phyloP scores from a whole-genome alignment of 2,113 vertebrate genomes.

The Smithornis capensis region DNA sequence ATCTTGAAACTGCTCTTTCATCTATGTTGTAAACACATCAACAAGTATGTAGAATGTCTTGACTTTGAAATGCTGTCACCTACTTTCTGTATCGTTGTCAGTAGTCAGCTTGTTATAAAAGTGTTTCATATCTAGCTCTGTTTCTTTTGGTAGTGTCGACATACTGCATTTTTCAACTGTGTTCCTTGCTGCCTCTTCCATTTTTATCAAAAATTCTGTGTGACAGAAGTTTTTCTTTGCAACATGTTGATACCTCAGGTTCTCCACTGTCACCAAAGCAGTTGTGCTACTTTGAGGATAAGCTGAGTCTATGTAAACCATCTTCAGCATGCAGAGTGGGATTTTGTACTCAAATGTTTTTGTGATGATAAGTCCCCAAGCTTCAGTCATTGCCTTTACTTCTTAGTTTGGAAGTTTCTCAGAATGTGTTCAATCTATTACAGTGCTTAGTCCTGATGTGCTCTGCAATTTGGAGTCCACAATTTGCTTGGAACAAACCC shows the following conservation, averaged over 20 bases:
- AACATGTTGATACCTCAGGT: constrained; percentile 47
- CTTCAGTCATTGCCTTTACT: background rate
- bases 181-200: constrained; percentile 44
- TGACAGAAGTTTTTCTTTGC: constrained; percentile 59
- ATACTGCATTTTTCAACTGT: constrained; percentile 43
- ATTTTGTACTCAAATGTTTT: constrained; percentile 32
- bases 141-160: constrained; percentile 57
- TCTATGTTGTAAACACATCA: constrained; percentile 75
- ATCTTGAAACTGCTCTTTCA: constrained; percentile 67
- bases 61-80: constrained; percentile 73
- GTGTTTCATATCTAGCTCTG: constrained; percentile 58
- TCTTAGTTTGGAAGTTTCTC: background rate
- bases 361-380: background rate
- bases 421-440: background rate
- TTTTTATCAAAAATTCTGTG: constrained; percentile 59
- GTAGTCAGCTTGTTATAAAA: constrained; percentile 70
- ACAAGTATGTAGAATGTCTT: constrained; percentile 72
- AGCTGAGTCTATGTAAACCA: constrained; percentile 34
- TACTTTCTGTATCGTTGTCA: constrained; percentile 70
- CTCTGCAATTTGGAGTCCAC: background rate
- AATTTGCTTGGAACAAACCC: background rate
- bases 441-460: background rate
- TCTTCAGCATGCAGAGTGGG: background rate
- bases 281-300: constrained; percentile 52
- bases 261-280: constrained; percentile 49